phyloP scores from a whole-genome alignment of 1,140 invertebrate species.

The Helicorthomorpha holstii region DNA sequence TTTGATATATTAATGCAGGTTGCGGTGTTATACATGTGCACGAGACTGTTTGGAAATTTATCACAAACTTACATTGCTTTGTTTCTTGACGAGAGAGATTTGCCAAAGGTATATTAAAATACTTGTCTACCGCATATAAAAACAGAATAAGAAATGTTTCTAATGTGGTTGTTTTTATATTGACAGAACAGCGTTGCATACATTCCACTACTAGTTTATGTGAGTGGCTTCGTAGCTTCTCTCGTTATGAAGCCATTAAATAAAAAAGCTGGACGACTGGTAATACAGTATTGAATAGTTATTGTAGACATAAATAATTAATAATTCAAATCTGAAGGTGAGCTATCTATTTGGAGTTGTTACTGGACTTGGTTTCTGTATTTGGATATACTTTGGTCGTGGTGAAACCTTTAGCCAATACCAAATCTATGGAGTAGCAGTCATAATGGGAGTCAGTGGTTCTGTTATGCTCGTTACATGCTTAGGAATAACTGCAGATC shows the following conservation, averaged over 20 bases:
- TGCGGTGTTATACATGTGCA: constrained; percentile 71
- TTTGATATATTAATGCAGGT: constrained; percentile 32
- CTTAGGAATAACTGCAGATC: constrained; percentile 69
- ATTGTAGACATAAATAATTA: background rate
- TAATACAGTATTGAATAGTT: constrained; percentile 16
- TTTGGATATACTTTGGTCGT: constrained; percentile 47
- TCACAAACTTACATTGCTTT: constrained; percentile 40
- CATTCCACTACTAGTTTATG: constrained; percentile 67
- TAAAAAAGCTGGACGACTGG: constrained; percentile 44
- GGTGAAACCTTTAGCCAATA: constrained; percentile 37
- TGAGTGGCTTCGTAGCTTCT: constrained; percentile 64
- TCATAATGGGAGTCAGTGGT: constrained; percentile 60
- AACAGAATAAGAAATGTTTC: no score
- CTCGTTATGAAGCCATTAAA: constrained; percentile 49
- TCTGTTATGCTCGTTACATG: constrained; percentile 80
- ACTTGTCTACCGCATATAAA: no score
- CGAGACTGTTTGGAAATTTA: constrained; percentile 73
- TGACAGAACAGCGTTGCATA: constrained; percentile 54
- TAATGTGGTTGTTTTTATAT: constrained; percentile 5
- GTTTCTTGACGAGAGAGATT: constrained; percentile 31
- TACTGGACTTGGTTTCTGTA: constrained; percentile 38
- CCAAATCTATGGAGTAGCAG: constrained; percentile 52
- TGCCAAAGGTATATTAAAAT: constrained; percentile 26
- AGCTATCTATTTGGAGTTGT: constrained; percentile 51
- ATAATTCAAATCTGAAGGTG: background rate